A percentile compares a stretch with the other conserved stretches of the same genome.
phyloP scores from a whole-genome alignment of 2,113 vertebrate genomes.

The Rhabdomys dilectus region DNA sequence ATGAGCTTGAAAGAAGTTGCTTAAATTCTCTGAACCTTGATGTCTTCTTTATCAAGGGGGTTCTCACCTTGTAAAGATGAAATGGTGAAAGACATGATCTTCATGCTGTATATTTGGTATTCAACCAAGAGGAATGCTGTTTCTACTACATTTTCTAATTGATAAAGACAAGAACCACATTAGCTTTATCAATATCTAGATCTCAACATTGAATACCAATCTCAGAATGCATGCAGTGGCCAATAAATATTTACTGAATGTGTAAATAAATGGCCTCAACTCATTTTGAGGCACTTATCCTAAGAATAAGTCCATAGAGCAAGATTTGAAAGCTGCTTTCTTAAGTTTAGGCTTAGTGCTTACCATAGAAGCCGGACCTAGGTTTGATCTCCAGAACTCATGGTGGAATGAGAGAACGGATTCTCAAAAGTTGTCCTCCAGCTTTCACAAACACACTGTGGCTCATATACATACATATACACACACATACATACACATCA shows the following conservation, averaged over 20 bases:
- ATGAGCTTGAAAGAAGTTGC: neutral
- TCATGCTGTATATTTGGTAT: neutral
- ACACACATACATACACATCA: neutral
- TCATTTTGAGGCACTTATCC: neutral
- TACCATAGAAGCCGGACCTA: neutral
- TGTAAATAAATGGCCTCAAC: conserved; percentile 12
- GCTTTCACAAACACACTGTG: neutral
- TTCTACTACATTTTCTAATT: neutral
- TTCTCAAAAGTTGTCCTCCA: neutral
- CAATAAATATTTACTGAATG: conserved; percentile 12
- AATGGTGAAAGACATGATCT: conserved; percentile 14
- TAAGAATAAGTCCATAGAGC: neutral
- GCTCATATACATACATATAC: neutral
- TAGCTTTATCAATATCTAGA: neutral
- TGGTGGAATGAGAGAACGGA: neutral
- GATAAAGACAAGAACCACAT: conserved; percentile 5
- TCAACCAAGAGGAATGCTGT: neutral
- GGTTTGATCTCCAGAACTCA: neutral
- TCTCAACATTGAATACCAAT: neutral
- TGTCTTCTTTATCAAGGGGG: conserved; percentile 34
- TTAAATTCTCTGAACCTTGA: conserved; percentile 33
- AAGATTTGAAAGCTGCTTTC: neutral
- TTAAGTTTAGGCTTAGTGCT: conserved; percentile 30
- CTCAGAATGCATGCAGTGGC: neutral
- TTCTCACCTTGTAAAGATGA: neutral